Evolutionary conservation across 2,113 vertebrate species (phyloP).

Genomic region (Lipophrys pholis): DNA sequence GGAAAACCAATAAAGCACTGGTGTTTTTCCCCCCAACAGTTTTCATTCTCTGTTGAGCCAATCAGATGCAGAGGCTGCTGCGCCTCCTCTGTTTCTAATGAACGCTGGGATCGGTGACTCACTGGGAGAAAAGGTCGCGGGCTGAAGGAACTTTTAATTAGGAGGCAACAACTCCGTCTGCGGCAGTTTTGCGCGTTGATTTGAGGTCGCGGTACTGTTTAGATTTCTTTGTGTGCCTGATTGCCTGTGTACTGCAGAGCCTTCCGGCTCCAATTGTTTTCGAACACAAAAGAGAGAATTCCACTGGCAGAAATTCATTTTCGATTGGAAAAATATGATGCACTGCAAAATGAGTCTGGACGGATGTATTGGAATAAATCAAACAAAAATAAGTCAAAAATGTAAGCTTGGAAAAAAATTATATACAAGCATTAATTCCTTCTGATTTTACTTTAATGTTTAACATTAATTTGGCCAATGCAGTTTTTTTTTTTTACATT

Average conservation of each 20-base stretch:
- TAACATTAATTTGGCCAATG: too few relatives aligned
- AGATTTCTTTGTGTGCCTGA: not conserved
- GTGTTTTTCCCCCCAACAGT: not conserved
- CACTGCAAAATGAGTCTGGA: too few relatives aligned
- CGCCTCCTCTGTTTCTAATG: constrained; percentile 13
- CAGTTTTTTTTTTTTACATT: too few relatives aligned
- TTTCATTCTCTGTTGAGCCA: constrained; percentile 24
- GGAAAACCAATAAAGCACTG: constrained; percentile 17
- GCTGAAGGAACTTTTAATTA: constrained; percentile 58
- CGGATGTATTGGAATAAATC: too few relatives aligned
- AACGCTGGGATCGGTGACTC: constrained; percentile 43
- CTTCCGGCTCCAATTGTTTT: not conserved
- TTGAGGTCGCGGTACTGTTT: constrained; percentile 20
- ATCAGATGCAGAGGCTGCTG: constrained; percentile 4
- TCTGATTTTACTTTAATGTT: too few relatives aligned
- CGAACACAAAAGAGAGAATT: not conserved
- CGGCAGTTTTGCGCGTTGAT: not conserved
- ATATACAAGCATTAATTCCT: too few relatives aligned
- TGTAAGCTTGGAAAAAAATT: too few relatives aligned
- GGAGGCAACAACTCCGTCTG: not conserved
- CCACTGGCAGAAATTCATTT: too few relatives aligned
- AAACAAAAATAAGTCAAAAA: too few relatives aligned
- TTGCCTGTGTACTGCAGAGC: too few relatives aligned
- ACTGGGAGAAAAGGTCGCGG: constrained; percentile 47
- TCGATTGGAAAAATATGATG: too few relatives aligned